These are phyloP conservation scores for Cetonia aurata DNA, from an alignment of 2,888 invertebrate species.

Conservation along the genomic window DNA sequence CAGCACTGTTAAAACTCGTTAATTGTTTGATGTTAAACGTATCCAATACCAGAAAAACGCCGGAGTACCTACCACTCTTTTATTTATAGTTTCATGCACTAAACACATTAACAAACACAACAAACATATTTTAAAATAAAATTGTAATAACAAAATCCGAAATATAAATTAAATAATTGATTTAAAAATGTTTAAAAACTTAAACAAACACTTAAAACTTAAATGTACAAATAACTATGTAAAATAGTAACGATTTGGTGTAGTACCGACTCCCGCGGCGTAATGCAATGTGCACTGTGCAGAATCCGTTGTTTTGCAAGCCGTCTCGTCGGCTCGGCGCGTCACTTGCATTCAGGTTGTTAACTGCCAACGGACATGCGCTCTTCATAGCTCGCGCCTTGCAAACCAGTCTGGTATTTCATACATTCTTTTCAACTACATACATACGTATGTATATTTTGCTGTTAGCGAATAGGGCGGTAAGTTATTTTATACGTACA, in stretches of 20 bases:
- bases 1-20: not conserved
- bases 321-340: slow-evolving; percentile 61
- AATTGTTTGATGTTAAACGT: not conserved
- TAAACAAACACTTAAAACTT: slow-evolving; percentile 47
- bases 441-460: slow-evolving; percentile 30
- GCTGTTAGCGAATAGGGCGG: slow-evolving; percentile 42
- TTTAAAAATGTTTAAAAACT: slow-evolving; percentile 45
- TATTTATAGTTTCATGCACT: slow-evolving; percentile 50
- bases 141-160: slow-evolving; percentile 51
- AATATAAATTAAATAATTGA: slow-evolving; percentile 46
- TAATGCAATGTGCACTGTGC: slow-evolving; percentile 65
- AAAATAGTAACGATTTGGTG: slow-evolving; percentile 59
- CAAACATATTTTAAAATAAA: slow-evolving; percentile 61
- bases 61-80: slow-evolving; percentile 58
- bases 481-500: slow-evolving; percentile 32
- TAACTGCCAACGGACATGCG: slow-evolving; percentile 59
- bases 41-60: slow-evolving; percentile 13
- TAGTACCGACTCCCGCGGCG: slow-evolving; percentile 66
- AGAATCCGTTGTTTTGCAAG: slow-evolving; percentile 66
- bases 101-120: slow-evolving; percentile 65
- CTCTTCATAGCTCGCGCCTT: slow-evolving; percentile 54
- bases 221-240: slow-evolving; percentile 51
- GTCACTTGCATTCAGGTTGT: slow-evolving; percentile 63
- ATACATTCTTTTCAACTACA: slow-evolving; percentile 53
- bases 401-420: slow-evolving; percentile 61